These are phyloP conservation scores for Jaculus jaculus DNA, from an alignment of 2,113 vertebrate species.

Conservation along the genomic window DNA sequence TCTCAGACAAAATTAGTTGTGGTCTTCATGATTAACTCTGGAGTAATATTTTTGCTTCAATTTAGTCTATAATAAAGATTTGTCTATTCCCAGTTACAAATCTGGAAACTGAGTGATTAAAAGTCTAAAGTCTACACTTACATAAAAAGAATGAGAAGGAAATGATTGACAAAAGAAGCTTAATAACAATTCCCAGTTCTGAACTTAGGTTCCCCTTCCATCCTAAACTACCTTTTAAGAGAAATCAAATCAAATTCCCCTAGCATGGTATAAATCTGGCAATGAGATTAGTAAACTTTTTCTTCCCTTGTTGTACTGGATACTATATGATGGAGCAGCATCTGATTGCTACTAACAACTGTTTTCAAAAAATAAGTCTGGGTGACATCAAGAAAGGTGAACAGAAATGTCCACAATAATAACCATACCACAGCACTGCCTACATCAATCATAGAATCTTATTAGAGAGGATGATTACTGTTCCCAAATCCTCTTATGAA, in stretches of 20 bases:
- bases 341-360: conserved; percentile 18
- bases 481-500: conserved; percentile 47
- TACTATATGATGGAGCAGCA: not conserved
- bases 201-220: not conserved
- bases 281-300: conserved; percentile 1
- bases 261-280: not conserved
- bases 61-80: not conserved
- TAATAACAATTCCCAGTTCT: not conserved
- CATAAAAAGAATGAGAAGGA: not conserved
- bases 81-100: not conserved
- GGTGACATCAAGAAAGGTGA: conserved; percentile 47
- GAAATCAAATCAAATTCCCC: conserved; percentile 30
- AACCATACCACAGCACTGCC: not conserved
- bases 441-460: conserved; percentile 61
- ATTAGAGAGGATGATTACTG: conserved; percentile 1
- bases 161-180: not conserved
- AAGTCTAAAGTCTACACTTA: not conserved
- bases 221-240: not conserved
- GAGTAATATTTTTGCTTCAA: not conserved
- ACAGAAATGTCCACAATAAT: not conserved
- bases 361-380: conserved; percentile 34
- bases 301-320: not conserved
- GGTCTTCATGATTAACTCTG: not conserved
- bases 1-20: not conserved
- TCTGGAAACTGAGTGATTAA: not conserved